Conservation (phyloP, 2,113 vertebrate species). For the Cyprinus carpio region DNA sequence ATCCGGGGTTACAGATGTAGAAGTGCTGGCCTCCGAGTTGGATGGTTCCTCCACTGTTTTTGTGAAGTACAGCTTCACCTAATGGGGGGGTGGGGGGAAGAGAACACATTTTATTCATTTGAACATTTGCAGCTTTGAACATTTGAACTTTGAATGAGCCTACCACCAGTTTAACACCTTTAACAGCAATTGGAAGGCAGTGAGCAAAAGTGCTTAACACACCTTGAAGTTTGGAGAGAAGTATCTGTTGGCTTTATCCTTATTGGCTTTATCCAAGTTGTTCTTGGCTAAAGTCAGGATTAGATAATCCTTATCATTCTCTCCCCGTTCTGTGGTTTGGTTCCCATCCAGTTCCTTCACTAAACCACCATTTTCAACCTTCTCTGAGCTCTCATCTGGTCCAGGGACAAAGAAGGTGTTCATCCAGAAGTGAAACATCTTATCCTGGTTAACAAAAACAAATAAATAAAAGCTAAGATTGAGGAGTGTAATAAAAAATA, state of each 20-base stretch:
- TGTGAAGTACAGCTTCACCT: conserved; percentile 95
- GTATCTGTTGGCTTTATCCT: conserved; percentile 98
- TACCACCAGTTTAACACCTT: neutral
- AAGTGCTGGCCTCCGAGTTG: conserved; percentile 90
- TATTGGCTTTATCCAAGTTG: conserved; percentile 97
- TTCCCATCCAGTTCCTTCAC: conserved; percentile 86
- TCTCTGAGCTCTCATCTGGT: conserved; percentile 88
- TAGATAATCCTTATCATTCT: conserved; percentile 89
- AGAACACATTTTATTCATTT: neutral
- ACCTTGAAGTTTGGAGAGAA: conserved; percentile 99
- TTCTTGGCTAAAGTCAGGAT: conserved; percentile 94
- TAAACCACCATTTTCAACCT: conserved; percentile 91
- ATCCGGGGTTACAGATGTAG: conserved; percentile 92
- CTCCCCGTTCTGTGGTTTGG: conserved; percentile 81
- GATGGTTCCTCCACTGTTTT: conserved; percentile 95
- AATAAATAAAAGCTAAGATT: too few species aligned
- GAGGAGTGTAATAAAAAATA: too few species aligned
- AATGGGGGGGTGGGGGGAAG: conserved; percentile 2
- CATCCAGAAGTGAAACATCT: conserved; percentile 99
- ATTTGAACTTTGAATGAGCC: neutral
- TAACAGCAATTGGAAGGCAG: neutral
- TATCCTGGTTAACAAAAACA: conserved; percentile 77
- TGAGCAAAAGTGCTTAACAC: conserved; percentile 48
- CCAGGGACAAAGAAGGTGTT: conserved; percentile 98
- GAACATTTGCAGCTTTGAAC: neutral